A percentile compares a stretch with the other conserved stretches of the same genome.
Evolutionary conservation across 2,888 invertebrate species (phyloP).

Genomic region (Mamestra brassicae): DNA sequence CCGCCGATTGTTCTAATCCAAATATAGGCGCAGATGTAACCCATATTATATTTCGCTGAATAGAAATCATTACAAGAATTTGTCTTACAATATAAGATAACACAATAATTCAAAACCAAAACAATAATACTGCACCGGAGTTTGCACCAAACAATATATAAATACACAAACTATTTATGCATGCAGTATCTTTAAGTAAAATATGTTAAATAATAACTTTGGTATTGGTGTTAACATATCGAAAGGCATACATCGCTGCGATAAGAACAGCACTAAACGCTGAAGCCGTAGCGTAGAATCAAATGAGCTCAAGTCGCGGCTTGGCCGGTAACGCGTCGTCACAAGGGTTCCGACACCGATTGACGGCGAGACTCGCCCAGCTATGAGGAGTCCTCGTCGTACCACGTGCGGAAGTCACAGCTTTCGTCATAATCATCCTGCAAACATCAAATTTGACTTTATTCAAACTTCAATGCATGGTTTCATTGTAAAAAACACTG

Average conservation of each 20-base stretch:
- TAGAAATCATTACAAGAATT: conserved; percentile 53
- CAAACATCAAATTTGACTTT: conserved; percentile 11
- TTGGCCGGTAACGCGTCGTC: conserved; percentile 67
- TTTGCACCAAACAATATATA: conserved; percentile 75
- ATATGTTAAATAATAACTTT: conserved; percentile 85
- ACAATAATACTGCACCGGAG: conserved; percentile 78
- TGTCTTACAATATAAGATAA: conserved; percentile 67
- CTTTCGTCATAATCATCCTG: conserved; percentile 89
- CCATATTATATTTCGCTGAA: conserved; percentile 61
- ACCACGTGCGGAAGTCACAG: conserved; percentile 87
- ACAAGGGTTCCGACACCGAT: conserved; percentile 65
- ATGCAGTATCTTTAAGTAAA: conserved; percentile 78
- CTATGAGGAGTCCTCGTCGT: conserved; percentile 89
- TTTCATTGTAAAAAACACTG: background rate
- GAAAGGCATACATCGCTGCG: conserved; percentile 73
- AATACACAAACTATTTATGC: conserved; percentile 74
- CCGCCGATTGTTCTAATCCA: conserved; percentile 28
- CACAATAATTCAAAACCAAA: conserved; percentile 73
- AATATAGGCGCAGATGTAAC: conserved; percentile 34
- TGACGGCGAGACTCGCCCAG: conserved; percentile 69
- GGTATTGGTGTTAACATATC: conserved; percentile 86
- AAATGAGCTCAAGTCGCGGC: conserved; percentile 55
- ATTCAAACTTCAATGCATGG: background rate
- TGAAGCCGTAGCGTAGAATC: conserved; percentile 67
- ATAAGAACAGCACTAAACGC: conserved; percentile 63